Evolutionary conservation across 2,888 invertebrate genomes (phyloP).

Genomic region (Netelia melanura): DNA sequence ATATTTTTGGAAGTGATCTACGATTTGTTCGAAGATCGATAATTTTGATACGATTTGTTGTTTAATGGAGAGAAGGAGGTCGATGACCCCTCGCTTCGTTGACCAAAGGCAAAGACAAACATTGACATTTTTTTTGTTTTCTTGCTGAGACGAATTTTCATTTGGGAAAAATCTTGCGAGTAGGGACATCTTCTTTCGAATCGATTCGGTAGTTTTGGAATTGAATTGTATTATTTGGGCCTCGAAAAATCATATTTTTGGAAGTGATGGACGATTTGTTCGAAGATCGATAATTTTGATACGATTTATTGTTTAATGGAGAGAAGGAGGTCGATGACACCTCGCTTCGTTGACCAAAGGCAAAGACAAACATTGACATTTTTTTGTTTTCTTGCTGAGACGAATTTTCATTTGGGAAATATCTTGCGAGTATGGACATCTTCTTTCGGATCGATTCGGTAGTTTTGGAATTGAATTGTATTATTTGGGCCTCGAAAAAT

Average conservation of each 20-base stretch:
- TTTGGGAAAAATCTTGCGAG: not conserved
- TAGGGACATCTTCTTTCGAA: not conserved
- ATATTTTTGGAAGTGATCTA: too few relatives aligned
- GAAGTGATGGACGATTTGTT: too few relatives aligned
- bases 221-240: too few relatives aligned
- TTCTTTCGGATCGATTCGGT: not conserved
- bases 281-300: too few relatives aligned
- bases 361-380: slow-evolving; percentile 35
- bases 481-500: too few relatives aligned
- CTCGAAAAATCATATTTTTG: too few relatives aligned
- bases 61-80: not conserved
- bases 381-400: slow-evolving; percentile 5
- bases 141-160: not conserved
- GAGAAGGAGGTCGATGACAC: slow-evolving; percentile 56
- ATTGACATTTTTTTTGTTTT: slow-evolving; percentile 15
- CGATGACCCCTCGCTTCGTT: slow-evolving; percentile 35
- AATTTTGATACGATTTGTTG: too few relatives aligned
- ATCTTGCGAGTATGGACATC: not conserved
- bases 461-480: too few relatives aligned
- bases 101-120: slow-evolving; percentile 38
- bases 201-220: too few relatives aligned
- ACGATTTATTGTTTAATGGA: too few relatives aligned
- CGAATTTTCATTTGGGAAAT: not conserved
- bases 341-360: slow-evolving; percentile 16
- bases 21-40: too few relatives aligned